phyloP scores from a whole-genome alignment of 2,888 invertebrate species.

The Mythimna vitellina region DNA sequence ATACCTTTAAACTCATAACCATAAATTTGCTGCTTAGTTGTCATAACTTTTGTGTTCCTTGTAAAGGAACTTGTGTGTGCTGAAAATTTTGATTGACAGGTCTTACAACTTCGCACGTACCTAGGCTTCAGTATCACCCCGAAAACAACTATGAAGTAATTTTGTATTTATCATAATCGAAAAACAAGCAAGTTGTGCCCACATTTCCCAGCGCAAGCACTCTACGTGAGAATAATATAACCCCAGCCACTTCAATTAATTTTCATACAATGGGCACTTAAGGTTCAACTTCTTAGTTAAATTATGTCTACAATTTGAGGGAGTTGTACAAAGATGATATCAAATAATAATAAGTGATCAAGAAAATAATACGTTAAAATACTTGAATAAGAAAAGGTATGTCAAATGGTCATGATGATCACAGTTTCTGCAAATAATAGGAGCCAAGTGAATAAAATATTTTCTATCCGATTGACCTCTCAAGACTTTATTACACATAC shows the following conservation, averaged over 20 bases:
- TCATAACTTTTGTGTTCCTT: constrained; percentile 30
- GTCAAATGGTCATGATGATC: constrained; percentile 14
- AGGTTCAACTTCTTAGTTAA: not conserved
- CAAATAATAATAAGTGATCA: constrained; percentile 18
- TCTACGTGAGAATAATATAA: constrained; percentile 2
- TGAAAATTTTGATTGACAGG: constrained; percentile 63
- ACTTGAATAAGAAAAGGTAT: constrained; percentile 32
- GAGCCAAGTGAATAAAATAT: constrained; percentile 6
- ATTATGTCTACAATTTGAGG: constrained; percentile 10
- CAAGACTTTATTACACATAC: constrained; percentile 11
- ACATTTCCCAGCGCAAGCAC: not conserved
- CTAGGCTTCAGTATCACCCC: constrained; percentile 22
- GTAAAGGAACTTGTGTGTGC: constrained; percentile 45
- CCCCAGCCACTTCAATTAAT: not conserved
- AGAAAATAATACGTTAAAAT: constrained; percentile 9
- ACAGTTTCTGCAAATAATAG: constrained; percentile 21
- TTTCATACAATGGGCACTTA: not conserved
- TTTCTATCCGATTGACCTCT: constrained; percentile 10
- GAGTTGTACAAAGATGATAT: constrained; percentile 1
- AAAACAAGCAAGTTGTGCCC: not conserved
- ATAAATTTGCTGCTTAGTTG: constrained; percentile 16
- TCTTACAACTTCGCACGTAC: constrained; percentile 14
- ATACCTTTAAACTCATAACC: constrained; percentile 1
- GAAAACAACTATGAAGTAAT: constrained; percentile 16
- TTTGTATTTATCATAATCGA: not conserved